These are phyloP conservation scores for Schizopygopsis malacanthus DNA, from an alignment of 2,797 vertebrate species.

Conservation along the genomic window DNA sequence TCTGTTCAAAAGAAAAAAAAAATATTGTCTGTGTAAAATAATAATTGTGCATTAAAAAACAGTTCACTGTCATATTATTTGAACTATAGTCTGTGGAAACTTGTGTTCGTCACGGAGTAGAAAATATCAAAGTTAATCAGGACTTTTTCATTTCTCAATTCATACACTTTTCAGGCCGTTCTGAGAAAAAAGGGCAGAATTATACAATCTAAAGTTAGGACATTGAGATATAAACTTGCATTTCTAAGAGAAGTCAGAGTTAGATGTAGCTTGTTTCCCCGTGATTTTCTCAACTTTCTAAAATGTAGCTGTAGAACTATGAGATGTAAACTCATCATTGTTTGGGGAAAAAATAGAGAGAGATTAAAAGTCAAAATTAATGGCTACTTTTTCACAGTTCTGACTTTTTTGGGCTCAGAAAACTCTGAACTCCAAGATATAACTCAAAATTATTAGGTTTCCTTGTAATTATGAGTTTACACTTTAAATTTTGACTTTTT, in stretches of 20 bases:
- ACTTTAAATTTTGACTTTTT: not conserved
- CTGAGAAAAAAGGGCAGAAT: not conserved
- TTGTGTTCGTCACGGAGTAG: not conserved
- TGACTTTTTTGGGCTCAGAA: not conserved
- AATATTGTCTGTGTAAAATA: not conserved
- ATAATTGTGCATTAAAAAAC: not conserved
- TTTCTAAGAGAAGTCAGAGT: not conserved
- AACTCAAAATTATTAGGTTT: not conserved
- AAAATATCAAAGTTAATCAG: not conserved
- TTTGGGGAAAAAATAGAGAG: not conserved
- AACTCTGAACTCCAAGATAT: not conserved
- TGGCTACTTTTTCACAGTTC: not conserved
- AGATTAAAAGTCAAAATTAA: not conserved
- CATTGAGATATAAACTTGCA: too few species aligned
- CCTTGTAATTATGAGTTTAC: not conserved
- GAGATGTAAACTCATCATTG: too few species aligned
- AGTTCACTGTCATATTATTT: not conserved
- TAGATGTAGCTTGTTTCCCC: not conserved
- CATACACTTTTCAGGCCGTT: not conserved
- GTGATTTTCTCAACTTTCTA: not conserved
- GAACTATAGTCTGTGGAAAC: not conserved
- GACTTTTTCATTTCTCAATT: not conserved
- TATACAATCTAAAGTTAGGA: not conserved
- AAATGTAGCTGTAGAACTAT: too few species aligned
- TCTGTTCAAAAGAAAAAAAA: not conserved